Evolutionary conservation across 2,113 vertebrate genomes (phyloP).

Genomic region (Ursus arctos): DNA sequence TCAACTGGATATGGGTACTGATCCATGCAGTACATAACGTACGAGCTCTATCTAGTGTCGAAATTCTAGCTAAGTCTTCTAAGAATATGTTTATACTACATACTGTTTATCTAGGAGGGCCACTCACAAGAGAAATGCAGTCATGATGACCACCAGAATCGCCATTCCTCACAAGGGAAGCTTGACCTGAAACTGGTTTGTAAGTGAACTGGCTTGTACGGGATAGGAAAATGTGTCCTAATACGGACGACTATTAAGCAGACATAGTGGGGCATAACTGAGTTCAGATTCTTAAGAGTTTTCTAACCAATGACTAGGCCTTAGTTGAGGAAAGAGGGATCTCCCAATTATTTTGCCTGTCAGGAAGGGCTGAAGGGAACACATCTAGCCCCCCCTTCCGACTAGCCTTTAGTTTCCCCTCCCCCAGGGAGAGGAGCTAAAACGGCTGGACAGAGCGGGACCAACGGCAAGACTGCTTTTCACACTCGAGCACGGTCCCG

Average conservation of each 20-base stretch:
- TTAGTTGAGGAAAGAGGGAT: neutral
- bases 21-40: neutral
- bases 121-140: neutral
- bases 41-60: neutral
- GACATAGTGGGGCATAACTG: neutral
- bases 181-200: neutral
- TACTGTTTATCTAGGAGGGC: neutral
- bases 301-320: neutral
- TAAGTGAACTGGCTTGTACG: neutral
- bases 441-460: neutral
- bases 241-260: neutral
- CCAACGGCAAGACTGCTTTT: neutral
- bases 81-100: neutral
- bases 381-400: neutral
- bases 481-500: fast-evolving
- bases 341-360: neutral
- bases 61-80: neutral
- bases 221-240: neutral
- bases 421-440: neutral
- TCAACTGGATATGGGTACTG: fast-evolving
- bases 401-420: neutral
- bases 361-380: neutral
- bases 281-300: neutral
- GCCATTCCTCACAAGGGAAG: neutral
- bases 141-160: neutral